Evolutionary conservation across 2,888 invertebrate species (phyloP).

Genomic region (Syrista parreyssii): DNA sequence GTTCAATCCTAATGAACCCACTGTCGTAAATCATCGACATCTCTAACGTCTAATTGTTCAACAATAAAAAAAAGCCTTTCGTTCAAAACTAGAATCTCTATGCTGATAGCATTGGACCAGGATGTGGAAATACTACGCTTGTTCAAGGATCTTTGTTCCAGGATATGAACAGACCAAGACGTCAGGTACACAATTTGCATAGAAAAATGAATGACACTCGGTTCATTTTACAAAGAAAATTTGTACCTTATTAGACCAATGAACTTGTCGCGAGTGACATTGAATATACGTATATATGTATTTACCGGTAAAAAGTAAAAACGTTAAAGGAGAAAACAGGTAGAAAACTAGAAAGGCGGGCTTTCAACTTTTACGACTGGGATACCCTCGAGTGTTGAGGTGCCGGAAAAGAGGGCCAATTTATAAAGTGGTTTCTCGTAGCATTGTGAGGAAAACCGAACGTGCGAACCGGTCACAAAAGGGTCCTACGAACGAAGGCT

Average conservation of each 20-base stretch:
- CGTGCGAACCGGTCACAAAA: conserved; percentile 24
- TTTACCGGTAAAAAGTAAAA: background rate
- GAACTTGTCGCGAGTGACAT: background rate
- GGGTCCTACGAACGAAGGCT: conserved; percentile 34
- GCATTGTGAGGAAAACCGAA: conserved; percentile 48
- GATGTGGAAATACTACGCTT: background rate
- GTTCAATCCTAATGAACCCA: conserved; percentile 63
- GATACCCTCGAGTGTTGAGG: conserved; percentile 23
- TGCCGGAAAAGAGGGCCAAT: conserved; percentile 29
- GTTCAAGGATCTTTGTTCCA: background rate
- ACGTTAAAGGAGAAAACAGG: conserved; percentile 1
- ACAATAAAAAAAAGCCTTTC: background rate
- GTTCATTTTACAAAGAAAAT: background rate
- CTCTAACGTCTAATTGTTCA: background rate
- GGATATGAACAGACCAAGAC: background rate
- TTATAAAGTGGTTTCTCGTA: conserved; percentile 44
- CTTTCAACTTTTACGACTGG: conserved; percentile 33
- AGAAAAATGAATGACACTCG: background rate
- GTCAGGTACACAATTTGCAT: background rate
- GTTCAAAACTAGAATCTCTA: background rate
- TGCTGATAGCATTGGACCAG: background rate
- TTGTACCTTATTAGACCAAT: background rate
- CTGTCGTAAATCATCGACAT: conserved; percentile 58
- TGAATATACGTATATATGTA: background rate
- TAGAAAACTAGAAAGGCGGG: background rate